Evolutionary conservation across 2,113 vertebrate species (phyloP), one percentile per base, ranked within the genome.

Genomic region (Lipophrys pholis): DNA sequence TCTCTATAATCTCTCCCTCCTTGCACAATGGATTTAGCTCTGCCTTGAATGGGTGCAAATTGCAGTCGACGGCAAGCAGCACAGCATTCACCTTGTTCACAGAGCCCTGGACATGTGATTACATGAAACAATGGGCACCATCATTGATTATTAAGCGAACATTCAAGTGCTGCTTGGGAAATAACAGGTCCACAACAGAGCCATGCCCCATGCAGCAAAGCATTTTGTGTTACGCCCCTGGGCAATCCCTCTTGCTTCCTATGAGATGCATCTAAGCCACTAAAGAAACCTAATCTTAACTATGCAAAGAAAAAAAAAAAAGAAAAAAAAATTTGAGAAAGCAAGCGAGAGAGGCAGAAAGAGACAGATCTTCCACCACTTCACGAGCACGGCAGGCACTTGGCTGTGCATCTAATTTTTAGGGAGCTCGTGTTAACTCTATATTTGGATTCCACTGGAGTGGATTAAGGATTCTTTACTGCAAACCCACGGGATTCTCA

Each of bases 381-480:
- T 76, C 76, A 75, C 70, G 55, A 84, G 84, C 76, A 64, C 73
- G 57, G 79, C 70, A 85, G 70, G 77, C 85, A 77, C 86, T 90
- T 90, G 91, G 90, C 92, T 85, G 82, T 58, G 85, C 77, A 77
- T 90, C 84, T 72, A 80, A 63, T 89, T 91, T 90, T 92, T 87
- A 21, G 87, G 84, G 80, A 87, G 84, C 87, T 80, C 66, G 80
- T 77, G 89, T 91, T 92, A 89, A 90, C 91, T 91, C 91, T 94
- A 93, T 93, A 93, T 94, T 94, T 94, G 92, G 92, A 90, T 91
- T 91, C 81, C 85, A 91, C 90, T 87, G 90, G 89, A 94, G 89
- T 94, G 93, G 93, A 94, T 94, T 94, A 94, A 88, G 89, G 87
- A 91, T 91, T 91, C 92, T 90, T 92, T 89, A 87, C 86, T 76